Conservation (phyloP, 2,888 invertebrate species). For the Diadegma fenestrale region DNA sequence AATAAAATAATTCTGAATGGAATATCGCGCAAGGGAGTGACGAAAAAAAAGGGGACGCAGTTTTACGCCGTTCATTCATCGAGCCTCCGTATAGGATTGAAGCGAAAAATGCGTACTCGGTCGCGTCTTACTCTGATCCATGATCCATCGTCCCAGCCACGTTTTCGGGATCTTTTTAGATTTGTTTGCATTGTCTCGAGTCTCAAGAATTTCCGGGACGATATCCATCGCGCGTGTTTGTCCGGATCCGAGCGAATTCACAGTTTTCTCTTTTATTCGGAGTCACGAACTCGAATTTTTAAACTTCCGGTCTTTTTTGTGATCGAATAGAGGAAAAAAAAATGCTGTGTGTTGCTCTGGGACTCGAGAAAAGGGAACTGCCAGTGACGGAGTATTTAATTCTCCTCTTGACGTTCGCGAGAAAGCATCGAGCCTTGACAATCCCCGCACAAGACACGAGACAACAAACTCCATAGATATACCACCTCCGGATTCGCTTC, state of each 20-base stretch:
- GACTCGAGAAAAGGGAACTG: conserved; percentile 51
- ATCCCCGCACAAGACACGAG: conserved; percentile 35
- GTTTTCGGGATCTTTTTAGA: conserved; percentile 43
- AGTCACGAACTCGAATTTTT: conserved; percentile 15
- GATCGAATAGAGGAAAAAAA: background rate
- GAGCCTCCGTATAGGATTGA: background rate
- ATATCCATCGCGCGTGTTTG: conserved; percentile 43
- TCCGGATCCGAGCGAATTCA: background rate
- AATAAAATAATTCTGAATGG: background rate
- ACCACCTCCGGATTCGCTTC: background rate
- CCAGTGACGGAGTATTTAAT: conserved; percentile 49
- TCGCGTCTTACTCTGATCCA: conserved; percentile 60
- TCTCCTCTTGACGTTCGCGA: conserved; percentile 58
- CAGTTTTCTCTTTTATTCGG: conserved; percentile 44
- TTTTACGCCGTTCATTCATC: conserved; percentile 8
- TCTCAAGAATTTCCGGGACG: conserved; percentile 36
- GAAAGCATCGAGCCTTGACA: conserved; percentile 66
- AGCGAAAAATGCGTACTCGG: background rate
- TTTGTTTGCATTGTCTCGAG: conserved; percentile 27
- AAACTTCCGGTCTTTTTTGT: conserved; percentile 10
- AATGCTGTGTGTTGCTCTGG: conserved; percentile 45
- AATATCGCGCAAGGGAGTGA: background rate
- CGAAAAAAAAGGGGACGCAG: background rate
- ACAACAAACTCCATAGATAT: background rate
- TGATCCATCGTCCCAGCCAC: conserved; percentile 63